Conservation (phyloP, 2,888 invertebrate genomes). For the Willowsia nigromaculata region DNA sequence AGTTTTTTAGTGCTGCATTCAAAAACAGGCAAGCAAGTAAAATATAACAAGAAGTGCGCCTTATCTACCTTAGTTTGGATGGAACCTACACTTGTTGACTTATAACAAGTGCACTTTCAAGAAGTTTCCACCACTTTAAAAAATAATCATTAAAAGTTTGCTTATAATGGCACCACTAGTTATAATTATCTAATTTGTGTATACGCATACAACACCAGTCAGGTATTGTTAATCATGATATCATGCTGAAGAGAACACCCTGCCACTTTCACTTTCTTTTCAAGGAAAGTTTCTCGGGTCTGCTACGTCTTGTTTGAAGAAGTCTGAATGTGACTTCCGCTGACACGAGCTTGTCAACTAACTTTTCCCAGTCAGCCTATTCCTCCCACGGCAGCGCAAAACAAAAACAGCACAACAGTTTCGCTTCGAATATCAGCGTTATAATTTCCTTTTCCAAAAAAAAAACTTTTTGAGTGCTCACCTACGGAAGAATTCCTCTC, state of each 20-base stretch:
- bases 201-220: too few relatives aligned
- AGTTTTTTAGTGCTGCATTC: too few relatives aligned
- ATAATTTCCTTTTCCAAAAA: background rate
- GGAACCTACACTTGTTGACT: too few relatives aligned
- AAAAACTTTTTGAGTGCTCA: background rate
- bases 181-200: too few relatives aligned
- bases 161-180: too few relatives aligned
- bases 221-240: background rate
- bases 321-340: slow-evolving; percentile 38
- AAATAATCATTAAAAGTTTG: too few relatives aligned
- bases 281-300: background rate
- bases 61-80: too few relatives aligned
- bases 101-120: too few relatives aligned
- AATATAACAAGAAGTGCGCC: too few relatives aligned
- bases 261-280: slow-evolving; percentile 5
- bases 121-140: too few relatives aligned
- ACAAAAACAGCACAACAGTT: background rate
- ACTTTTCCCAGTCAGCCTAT: background rate
- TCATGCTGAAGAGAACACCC: background rate
- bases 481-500: too few relatives aligned
- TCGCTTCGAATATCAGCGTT: background rate
- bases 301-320: background rate
- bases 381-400: background rate
- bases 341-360: slow-evolving; percentile 11
- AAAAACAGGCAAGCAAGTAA: too few relatives aligned